Base-by-base conservation (phyloP, 1,140 invertebrate genomes). In the Polyergus mexicanus region DNA sequence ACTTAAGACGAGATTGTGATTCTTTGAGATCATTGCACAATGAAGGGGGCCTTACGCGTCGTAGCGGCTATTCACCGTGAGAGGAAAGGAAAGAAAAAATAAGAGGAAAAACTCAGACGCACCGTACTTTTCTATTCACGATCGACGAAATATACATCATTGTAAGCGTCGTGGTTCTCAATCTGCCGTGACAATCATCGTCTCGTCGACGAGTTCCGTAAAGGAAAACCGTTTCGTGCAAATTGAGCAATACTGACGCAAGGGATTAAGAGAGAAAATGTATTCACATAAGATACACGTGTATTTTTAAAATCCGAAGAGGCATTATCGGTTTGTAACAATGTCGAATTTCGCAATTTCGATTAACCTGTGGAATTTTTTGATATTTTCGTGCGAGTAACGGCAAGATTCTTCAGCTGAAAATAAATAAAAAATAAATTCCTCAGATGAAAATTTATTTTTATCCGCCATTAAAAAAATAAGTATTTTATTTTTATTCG, bases 21-120 rank as follows among this genome's bases (percentile, higher is more conserved):
- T 94, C 92, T 94, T 93, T 91, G 90, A 92, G 92, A 92, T 92
- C 93, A 87, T 80, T 86, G 86, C 81, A 94, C 92, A 93, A 93
- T 92, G 81, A 86, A 75, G 80, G 44, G 75, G 80, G 85, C 85
- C 88, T 78, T 91, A 85, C 84, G 78, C 75, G 83, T 84, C 71
- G 87, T 86, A 66, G 81, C 78, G 75, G 77, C 91, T 92, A 94
- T 94, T 93, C 92, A 93, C 58, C 66, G 44, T 56, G 69, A 72
- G 89, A 91, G 92, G 92, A 76, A 84, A 72, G 92, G 86, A 76
- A 77, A 83, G 62, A 72, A 77, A 88, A 88, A 88, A 89, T 89
- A 77, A 89, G 87, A 89, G 88, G 88, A 89, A 90, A 93, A 93
- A 92, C 87, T 92, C 84, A 72, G 89, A 85, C 91, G 87, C 89